A percentile compares a stretch with the other conserved stretches of the same genome.
phyloP scores from a whole-genome alignment of 2,113 vertebrate species.

The Colossoma macropomum region DNA sequence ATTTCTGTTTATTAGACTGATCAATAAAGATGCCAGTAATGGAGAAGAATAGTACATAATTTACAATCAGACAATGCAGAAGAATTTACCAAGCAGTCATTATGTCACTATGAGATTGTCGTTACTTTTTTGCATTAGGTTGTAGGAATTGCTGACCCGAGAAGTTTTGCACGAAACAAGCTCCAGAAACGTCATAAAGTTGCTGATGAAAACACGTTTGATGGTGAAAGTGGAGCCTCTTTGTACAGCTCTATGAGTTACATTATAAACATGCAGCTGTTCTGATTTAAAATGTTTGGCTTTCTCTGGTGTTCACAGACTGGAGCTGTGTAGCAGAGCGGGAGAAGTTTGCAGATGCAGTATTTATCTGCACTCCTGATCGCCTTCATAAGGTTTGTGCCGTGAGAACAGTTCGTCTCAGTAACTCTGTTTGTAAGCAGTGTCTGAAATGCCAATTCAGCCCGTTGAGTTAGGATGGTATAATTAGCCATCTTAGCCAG shows the following conservation, averaged over 20 bases:
- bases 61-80: too few species aligned
- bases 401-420: background rate
- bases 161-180: constrained; percentile 73
- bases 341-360: constrained; percentile 85
- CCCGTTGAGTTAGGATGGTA: background rate
- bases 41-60: background rate
- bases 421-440: background rate
- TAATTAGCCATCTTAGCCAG: too few species aligned
- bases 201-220: constrained; percentile 72
- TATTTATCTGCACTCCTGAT: constrained; percentile 84
- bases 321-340: constrained; percentile 73
- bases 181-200: constrained; percentile 74
- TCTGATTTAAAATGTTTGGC: background rate
- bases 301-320: constrained; percentile 65
- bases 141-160: constrained; percentile 81
- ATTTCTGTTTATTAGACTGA: background rate
- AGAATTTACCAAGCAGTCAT: background rate
- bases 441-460: background rate
- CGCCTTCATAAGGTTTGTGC: constrained; percentile 79
- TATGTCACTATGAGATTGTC: background rate
- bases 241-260: background rate
- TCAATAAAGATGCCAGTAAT: background rate
- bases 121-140: constrained; percentile 64
- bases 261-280: background rate
- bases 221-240: constrained; percentile 62